Evolutionary conservation across 2,113 vertebrate species (phyloP).

Genomic region (Macquaria ambigua): DNA sequence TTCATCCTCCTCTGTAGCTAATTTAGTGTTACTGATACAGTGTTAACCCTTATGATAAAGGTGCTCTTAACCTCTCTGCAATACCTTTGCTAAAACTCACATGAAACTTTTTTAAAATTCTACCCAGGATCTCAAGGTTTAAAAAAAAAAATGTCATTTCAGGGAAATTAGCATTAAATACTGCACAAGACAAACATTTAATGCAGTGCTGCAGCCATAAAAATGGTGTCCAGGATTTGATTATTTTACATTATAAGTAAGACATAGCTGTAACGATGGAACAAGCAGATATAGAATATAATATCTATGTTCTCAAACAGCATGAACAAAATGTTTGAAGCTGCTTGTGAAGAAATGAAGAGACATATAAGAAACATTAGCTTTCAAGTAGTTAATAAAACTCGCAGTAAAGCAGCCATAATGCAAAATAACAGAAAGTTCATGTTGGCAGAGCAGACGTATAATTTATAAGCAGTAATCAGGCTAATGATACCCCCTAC

Average conservation of each 20-base stretch:
- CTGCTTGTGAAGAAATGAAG: constrained; percentile 1
- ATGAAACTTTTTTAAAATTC: not conserved
- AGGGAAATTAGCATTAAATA: not conserved
- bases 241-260: not conserved
- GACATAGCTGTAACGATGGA: not conserved
- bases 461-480: constrained; percentile 47
- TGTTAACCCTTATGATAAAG: constrained; percentile 1
- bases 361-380: constrained; percentile 3
- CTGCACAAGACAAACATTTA: not conserved
- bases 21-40: constrained; percentile 4
- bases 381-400: constrained; percentile 41
- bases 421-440: constrained; percentile 35
- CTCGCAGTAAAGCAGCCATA: constrained; percentile 10
- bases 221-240: not conserved
- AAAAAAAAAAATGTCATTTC: not conserved
- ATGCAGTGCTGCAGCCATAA: not conserved
- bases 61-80: not conserved
- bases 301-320: not conserved
- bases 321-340: constrained; percentile 6
- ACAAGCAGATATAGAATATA: not conserved
- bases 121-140: not conserved
- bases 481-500: constrained; percentile 45
- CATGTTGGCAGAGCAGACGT: constrained; percentile 38
- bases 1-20: constrained; percentile 19
- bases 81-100: not conserved